These are phyloP conservation scores for Trigoniulus corallinus DNA, from an alignment of 1,140 invertebrate genomes.

Conservation along the genomic window DNA sequence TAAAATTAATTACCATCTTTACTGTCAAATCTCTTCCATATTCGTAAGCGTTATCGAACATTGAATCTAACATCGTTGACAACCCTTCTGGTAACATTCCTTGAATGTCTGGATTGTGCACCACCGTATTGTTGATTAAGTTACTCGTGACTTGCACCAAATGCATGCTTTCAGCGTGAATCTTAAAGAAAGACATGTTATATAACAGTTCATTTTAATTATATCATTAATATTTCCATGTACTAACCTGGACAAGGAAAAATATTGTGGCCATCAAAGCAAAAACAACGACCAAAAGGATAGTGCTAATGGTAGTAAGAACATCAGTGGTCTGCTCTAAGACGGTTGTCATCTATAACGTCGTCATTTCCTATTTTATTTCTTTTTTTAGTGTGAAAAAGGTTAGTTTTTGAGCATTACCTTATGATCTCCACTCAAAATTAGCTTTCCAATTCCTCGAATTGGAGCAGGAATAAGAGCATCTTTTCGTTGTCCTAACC, in stretches of 20 bases:
- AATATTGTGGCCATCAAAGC: slow-evolving; percentile 28
- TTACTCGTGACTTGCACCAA: slow-evolving; percentile 73
- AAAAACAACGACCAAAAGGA: slow-evolving; percentile 28
- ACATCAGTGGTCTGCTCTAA: slow-evolving; percentile 30
- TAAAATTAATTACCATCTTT: slow-evolving; percentile 55
- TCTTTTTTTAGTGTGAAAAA: no score
- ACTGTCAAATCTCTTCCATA: slow-evolving; percentile 75
- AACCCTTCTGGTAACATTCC: slow-evolving; percentile 44
- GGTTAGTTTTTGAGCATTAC: no score
- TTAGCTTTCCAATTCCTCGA: slow-evolving; percentile 28
- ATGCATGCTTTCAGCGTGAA: slow-evolving; percentile 88
- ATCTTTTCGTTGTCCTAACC: slow-evolving; percentile 19
- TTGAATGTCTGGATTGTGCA: slow-evolving; percentile 66
- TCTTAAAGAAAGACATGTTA: slow-evolving; percentile 32
- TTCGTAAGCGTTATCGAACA: slow-evolving; percentile 77
- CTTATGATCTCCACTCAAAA: slow-evolving; percentile 41
- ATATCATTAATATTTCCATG: background rate
- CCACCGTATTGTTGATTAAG: slow-evolving; percentile 74
- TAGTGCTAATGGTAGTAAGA: slow-evolving; percentile 31
- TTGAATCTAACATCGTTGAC: slow-evolving; percentile 55
- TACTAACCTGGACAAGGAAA: slow-evolving; percentile 27
- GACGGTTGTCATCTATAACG: slow-evolving; percentile 26
- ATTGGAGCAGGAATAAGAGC: slow-evolving; percentile 34
- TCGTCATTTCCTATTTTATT: no score
- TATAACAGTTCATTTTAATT: no score